These are phyloP conservation scores for Fragum fragum DNA, from an alignment of 2,888 invertebrate species.

Conservation along the genomic window DNA sequence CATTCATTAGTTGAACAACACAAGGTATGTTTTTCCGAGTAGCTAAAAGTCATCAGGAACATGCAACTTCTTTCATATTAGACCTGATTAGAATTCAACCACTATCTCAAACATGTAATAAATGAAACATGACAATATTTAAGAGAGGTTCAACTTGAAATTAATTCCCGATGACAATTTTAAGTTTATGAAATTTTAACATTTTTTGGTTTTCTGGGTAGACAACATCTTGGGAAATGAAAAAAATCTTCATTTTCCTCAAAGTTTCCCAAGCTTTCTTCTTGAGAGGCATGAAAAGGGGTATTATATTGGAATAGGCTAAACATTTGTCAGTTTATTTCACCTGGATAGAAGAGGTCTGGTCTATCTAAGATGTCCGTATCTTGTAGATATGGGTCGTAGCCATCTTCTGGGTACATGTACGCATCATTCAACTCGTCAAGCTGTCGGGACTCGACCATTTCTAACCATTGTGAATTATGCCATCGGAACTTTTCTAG, in stretches of 20 bases:
- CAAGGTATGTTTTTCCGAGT: no score
- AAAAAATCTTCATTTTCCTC: not conserved
- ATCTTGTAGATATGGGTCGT: constrained; percentile 85
- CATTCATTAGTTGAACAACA: no score
- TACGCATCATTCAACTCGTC: constrained; percentile 83
- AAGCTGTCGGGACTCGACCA: constrained; percentile 91
- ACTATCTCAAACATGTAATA: no score
- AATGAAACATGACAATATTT: no score
- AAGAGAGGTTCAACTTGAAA: no score
- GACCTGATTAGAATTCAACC: no score
- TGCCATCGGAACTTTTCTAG: constrained; percentile 98
- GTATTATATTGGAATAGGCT: no score
- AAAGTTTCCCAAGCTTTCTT: not conserved
- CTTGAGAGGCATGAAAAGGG: no score
- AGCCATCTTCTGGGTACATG: constrained; percentile 83
- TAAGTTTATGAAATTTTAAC: not conserved
- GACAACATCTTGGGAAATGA: constrained; percentile 10
- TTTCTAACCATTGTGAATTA: constrained; percentile 99
- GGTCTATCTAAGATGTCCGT: constrained; percentile 85
- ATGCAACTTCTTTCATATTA: no score
- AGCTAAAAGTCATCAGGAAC: no score
- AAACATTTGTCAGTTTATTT: no score
- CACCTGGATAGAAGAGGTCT: constrained; percentile 85
- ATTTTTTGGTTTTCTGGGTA: not conserved
- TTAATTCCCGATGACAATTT: not conserved